Evolutionary conservation across 2,113 vertebrate species (phyloP).

Genomic region (Siniperca knerii): DNA sequence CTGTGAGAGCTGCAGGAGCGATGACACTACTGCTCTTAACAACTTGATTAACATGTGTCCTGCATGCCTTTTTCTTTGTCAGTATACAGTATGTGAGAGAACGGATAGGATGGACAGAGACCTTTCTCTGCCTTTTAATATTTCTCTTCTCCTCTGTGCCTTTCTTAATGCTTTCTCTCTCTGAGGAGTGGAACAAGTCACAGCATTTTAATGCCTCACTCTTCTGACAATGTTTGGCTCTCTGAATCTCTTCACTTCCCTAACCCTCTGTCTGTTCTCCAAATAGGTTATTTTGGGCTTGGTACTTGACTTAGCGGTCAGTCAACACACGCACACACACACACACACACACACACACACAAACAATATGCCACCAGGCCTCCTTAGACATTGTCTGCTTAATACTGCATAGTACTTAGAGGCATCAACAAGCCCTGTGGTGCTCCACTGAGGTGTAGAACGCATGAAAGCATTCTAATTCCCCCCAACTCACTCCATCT

Average conservation of each 20-base stretch:
- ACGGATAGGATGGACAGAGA: conserved; percentile 6
- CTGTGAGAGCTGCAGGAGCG: conserved; percentile 37
- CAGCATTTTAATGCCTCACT: conserved; percentile 48
- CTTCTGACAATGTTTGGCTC: conserved; percentile 40
- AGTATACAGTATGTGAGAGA: conserved; percentile 1
- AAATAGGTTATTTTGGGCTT: conserved; percentile 62
- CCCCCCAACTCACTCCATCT: conserved; percentile 56
- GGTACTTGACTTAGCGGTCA: conserved; percentile 69
- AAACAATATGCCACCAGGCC: conserved; percentile 36
- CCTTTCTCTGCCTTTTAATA: conserved; percentile 34
- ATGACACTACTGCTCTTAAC: conserved; percentile 36
- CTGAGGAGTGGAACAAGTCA: conserved; percentile 16
- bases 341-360: background rate
- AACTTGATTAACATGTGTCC: conserved; percentile 44
- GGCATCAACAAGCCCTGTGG: conserved; percentile 72
- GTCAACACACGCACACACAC: conserved; percentile 11
- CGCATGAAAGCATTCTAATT: conserved; percentile 78
- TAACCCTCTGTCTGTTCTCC: conserved; percentile 32
- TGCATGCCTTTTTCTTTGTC: conserved; percentile 10
- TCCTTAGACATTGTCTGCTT: conserved; percentile 76
- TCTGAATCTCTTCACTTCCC: conserved; percentile 28
- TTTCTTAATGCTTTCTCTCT: background rate
- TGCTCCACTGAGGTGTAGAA: conserved; percentile 69
- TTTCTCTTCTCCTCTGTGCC: background rate
- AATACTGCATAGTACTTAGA: conserved; percentile 84